Evolutionary conservation across 2,113 vertebrate species (phyloP), one percentile per base, ranked within the genome.

Genomic region (Oncorhynchus tshawytscha): DNA sequence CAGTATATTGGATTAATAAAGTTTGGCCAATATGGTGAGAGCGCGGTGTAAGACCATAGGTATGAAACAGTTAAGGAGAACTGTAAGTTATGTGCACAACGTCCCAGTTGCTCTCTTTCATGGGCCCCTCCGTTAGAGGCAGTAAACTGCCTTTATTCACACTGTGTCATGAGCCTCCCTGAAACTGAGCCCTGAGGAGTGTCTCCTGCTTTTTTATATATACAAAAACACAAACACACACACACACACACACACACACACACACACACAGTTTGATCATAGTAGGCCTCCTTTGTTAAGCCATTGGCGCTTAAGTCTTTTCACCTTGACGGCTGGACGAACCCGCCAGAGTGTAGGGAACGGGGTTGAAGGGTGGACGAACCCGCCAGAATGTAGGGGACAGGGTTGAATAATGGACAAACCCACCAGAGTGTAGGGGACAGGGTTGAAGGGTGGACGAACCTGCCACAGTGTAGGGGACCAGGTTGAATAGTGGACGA

Each of bases 81-180:
- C 6, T 0, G 39, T 45, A 11, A 45, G 39, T 12, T 45, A 11
- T 45, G 39, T 11, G 9, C 39, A 45, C 39, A 45, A 45, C 16
- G 16, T 54, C 15, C 51, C 51, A 5, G 1, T 8, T 24, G n/a
- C 16, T 11, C 59, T 62, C 20, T 22, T 22, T 62, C 59, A 62
- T 62, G 8, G n/a, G 67, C 67, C 15, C 45, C 4, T 11, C 59
- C 66, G 5, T 20, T 31, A 72, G 64, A 54, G 71, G 64, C 72
- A 80, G 75, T 80, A 73, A 73, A 82, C 64, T 54, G 54, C 27
- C 62, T 82, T 82, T 72, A 82, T 85, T 82, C 72, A 80, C 51
- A 78, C 59, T 75, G 76, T 80, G 77, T 82, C 80, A 80, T 80
- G 73, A 80, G 80, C 69, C 69, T 82, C 69, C 45, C 68, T 75